A percentile compares a stretch with the other conserved stretches of the same genome.
phyloP scores from a whole-genome alignment of 2,797 vertebrate genomes.

The Cygnus olor region DNA sequence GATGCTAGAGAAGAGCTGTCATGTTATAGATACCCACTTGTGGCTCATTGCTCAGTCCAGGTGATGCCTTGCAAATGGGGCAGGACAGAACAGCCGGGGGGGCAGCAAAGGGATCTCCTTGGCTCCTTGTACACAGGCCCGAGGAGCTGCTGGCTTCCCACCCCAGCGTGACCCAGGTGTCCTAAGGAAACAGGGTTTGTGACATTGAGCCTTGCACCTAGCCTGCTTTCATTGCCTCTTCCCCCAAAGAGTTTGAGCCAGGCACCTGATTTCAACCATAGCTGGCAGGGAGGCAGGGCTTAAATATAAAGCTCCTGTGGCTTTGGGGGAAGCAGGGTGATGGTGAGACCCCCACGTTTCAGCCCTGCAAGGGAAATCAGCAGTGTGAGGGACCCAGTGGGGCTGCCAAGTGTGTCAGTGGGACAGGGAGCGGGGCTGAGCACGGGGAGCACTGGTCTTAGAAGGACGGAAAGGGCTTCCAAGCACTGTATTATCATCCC shows the following conservation, averaged over 20 bases:
- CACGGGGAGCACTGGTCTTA: background rate
- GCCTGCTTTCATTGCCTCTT: background rate
- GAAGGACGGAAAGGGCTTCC: background rate
- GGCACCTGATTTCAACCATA: background rate
- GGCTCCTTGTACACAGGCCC: background rate
- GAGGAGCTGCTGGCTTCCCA: background rate
- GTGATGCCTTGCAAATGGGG: background rate
- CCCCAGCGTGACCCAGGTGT: accelerated
- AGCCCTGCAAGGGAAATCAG: accelerated
- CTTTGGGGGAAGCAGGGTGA: background rate
- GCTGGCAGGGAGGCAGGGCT: background rate
- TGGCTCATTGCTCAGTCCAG: background rate
- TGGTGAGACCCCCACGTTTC: background rate
- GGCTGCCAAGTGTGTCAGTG: background rate
- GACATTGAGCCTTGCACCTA: background rate
- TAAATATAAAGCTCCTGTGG: background rate
- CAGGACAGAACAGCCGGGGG: background rate
- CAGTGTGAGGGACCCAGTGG: accelerated
- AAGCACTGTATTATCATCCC: background rate
- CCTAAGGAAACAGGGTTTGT: background rate
- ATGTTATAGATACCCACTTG: accelerated
- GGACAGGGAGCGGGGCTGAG: background rate
- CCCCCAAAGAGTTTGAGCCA: background rate
- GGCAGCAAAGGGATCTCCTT: background rate
- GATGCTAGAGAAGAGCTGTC: background rate